These are phyloP conservation scores for Lepidostoma basale DNA, from an alignment of 1,140 invertebrate species.

Conservation along the genomic window DNA sequence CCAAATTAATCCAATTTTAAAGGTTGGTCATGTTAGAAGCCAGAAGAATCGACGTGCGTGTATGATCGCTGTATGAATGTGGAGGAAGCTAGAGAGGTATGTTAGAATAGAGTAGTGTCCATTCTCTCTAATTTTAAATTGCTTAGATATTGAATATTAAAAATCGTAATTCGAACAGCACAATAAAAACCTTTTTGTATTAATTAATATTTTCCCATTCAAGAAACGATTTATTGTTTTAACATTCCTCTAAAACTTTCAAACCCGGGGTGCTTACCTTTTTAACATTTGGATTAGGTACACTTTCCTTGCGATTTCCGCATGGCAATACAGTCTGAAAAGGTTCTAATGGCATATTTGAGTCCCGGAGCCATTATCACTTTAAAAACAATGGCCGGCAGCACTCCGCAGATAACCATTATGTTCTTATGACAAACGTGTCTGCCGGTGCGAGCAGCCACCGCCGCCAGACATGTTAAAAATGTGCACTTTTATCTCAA, in stretches of 20 bases:
- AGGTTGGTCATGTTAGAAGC: too few relatives aligned
- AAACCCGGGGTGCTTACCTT: not conserved
- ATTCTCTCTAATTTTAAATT: too few relatives aligned
- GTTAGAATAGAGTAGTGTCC: too few relatives aligned
- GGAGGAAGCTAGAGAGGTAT: too few relatives aligned
- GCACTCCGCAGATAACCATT: slow-evolving; percentile 22
- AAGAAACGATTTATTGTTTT: not conserved
- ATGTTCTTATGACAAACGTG: slow-evolving; percentile 16
- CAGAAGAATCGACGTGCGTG: too few relatives aligned
- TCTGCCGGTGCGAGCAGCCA: not conserved
- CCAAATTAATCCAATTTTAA: too few relatives aligned
- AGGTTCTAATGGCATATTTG: slow-evolving; percentile 4
- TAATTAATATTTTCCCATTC: slow-evolving; percentile 1
- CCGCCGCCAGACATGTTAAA: not conserved
- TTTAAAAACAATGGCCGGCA: slow-evolving; percentile 18
- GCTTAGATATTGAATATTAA: too few relatives aligned
- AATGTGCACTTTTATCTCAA: slow-evolving; percentile 3
- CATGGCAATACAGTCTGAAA: not conserved
- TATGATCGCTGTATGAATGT: too few relatives aligned
- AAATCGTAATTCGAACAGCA: too few relatives aligned
- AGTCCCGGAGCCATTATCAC: slow-evolving; percentile 10
- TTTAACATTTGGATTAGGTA: not conserved
- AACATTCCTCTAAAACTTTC: not conserved
- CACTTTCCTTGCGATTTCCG: slow-evolving; percentile 14
- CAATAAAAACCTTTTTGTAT: too few relatives aligned